Evolutionary conservation across 2,113 vertebrate genomes (phyloP).

Genomic region (Apodemus speciosus): DNA sequence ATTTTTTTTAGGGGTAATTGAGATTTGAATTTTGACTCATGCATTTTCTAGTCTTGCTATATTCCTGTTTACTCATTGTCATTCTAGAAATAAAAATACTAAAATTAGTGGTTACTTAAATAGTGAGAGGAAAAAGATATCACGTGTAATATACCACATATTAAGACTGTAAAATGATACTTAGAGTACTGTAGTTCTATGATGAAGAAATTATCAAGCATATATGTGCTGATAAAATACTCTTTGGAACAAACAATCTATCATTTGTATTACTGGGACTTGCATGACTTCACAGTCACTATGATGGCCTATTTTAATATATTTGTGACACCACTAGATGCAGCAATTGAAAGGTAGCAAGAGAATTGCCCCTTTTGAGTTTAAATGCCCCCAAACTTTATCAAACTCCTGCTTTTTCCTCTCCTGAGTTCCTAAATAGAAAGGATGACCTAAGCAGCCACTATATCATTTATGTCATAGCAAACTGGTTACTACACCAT

Average conservation of each 20-base stretch:
- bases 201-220: neutral
- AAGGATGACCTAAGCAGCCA: neutral
- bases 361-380: neutral
- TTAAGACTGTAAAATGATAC: neutral
- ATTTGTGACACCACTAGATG: neutral
- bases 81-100: neutral
- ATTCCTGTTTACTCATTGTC: neutral
- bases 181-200: neutral
- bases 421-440: neutral
- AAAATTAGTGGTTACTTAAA: neutral
- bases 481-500: neutral
- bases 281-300: neutral
- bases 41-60: neutral
- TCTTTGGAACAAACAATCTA: neutral
- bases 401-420: neutral
- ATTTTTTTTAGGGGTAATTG: neutral
- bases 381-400: neutral
- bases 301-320: neutral
- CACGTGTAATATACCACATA: neutral
- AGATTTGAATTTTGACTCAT: conserved; percentile 16
- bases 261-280: neutral
- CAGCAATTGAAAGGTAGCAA: neutral
- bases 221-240: neutral
- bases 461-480: neutral
- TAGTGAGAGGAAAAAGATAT: neutral